Conservation (phyloP, 2,113 vertebrate species). For the Microcebus lehilahytsara region DNA sequence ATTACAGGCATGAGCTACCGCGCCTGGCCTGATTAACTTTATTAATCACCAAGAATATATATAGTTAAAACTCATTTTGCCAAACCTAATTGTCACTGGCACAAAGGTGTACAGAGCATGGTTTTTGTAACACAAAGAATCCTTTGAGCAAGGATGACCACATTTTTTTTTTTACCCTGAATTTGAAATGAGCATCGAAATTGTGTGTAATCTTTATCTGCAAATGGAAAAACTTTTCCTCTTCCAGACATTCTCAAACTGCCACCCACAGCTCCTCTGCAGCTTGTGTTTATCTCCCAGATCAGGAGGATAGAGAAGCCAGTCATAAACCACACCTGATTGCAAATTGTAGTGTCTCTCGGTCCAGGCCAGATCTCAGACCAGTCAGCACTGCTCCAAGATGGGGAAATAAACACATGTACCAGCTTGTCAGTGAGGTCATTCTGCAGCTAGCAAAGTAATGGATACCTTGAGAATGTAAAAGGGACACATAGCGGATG, state of each 20-base stretch:
- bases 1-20: too few species aligned
- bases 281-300: background rate
- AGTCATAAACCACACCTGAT: background rate
- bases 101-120: background rate
- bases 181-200: background rate
- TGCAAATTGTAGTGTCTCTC: background rate
- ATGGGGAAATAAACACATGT: background rate
- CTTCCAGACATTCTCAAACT: background rate
- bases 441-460: background rate
- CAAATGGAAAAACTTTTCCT: background rate
- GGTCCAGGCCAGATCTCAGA: background rate
- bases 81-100: background rate
- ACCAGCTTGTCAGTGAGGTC: background rate
- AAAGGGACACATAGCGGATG: fast-evolving
- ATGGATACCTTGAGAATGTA: background rate
- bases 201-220: background rate
- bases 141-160: background rate
- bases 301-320: background rate
- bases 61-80: conserved; percentile 44
- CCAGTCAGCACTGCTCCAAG: background rate
- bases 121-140: conserved; percentile 30
- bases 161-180: background rate
- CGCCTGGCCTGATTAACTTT: background rate
- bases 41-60: background rate
- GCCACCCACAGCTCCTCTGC: background rate